Conservation (phyloP, 2,113 vertebrate species). For the Camelus bactrianus region DNA sequence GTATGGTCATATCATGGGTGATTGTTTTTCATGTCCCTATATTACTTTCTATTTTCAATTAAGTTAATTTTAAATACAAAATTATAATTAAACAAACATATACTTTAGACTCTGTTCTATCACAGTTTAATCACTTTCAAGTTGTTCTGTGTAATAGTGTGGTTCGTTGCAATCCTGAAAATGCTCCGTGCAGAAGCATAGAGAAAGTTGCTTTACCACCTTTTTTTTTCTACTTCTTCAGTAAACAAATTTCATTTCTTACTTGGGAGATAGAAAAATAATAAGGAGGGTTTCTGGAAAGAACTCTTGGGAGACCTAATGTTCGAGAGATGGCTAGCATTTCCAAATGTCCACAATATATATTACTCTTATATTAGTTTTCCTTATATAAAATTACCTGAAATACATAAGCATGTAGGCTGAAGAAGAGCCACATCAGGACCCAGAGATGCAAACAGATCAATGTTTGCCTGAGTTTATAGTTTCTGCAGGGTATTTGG, state of each 20-base stretch:
- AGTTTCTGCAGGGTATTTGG: not conserved
- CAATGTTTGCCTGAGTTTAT: not conserved
- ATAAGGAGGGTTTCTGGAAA: not conserved
- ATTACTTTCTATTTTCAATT: not conserved
- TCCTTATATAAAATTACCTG: not conserved
- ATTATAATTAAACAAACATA: not conserved
- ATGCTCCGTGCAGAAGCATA: not conserved
- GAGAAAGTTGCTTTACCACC: not conserved
- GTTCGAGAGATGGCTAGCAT: not conserved
- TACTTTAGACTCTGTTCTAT: not conserved
- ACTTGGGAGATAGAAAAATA: not conserved
- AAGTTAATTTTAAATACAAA: not conserved
- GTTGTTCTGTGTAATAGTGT: not conserved
- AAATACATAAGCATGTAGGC: not conserved
- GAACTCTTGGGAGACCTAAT: not conserved
- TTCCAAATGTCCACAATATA: not conserved
- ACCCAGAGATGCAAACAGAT: not conserved
- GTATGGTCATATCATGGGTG: not conserved
- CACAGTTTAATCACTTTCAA: not conserved
- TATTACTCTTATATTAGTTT: not conserved
- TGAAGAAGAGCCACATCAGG: not conserved
- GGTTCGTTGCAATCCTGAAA: not conserved
- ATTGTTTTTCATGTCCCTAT: not conserved
- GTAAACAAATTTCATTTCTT: not conserved
- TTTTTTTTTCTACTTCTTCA: conserved; percentile 23